phyloP scores from a whole-genome alignment of 2,797 vertebrate genomes.

The Eutrigla gurnardus region DNA sequence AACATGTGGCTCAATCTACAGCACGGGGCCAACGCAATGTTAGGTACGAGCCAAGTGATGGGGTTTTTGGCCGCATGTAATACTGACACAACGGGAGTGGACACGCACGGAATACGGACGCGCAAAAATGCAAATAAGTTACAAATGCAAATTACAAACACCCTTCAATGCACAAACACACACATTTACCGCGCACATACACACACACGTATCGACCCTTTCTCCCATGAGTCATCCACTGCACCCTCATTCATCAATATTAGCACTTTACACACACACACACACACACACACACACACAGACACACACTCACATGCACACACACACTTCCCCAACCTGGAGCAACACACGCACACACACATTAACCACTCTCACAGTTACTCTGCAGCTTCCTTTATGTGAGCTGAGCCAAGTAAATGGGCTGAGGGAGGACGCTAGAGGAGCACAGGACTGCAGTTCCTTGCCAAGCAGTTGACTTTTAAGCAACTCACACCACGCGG shows the following conservation, averaged over 20 bases:
- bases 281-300: conserved; percentile 2
- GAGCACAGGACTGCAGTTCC: conserved; percentile 59
- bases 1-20: conserved; percentile 15
- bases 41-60: background rate
- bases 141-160: conserved; percentile 38
- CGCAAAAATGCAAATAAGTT: conserved; percentile 27
- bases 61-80: background rate
- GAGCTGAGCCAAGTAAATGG: conserved; percentile 57
- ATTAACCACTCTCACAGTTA: conserved; percentile 58
- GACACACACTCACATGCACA: conserved; percentile 16
- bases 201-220: conserved; percentile 59
- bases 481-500: conserved; percentile 39
- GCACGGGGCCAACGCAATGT: background rate
- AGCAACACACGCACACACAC: conserved; percentile 20
- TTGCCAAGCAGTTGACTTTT: conserved; percentile 63
- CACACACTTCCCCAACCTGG: background rate
- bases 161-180: conserved; percentile 28
- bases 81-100: background rate
- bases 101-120: background rate
- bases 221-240: conserved; percentile 66
- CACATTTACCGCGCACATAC: conserved; percentile 17
- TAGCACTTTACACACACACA: conserved; percentile 48
- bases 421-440: conserved; percentile 48
- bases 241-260: conserved; percentile 77
- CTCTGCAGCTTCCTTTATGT: conserved; percentile 43